phyloP scores from a whole-genome alignment of 2,797 vertebrate genomes.

The Petrocephalus sullivani region DNA sequence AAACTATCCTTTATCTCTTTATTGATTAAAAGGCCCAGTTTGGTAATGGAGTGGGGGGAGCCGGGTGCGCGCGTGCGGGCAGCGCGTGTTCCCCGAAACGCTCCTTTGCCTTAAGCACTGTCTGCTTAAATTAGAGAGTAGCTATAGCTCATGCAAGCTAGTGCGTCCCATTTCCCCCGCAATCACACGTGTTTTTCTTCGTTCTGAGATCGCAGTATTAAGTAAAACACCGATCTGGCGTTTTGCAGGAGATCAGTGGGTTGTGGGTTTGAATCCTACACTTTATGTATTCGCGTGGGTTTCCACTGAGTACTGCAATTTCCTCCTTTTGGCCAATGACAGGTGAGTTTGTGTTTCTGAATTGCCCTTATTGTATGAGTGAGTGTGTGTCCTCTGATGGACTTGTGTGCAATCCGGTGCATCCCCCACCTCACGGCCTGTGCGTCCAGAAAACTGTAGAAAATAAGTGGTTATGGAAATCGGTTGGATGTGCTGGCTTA shows the following conservation, averaged over 20 bases:
- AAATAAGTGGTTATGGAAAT: background rate
- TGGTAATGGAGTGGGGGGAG: slow-evolving; percentile 59
- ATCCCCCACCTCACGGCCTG: background rate
- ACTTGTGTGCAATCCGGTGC: background rate
- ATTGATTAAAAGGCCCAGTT: slow-evolving; percentile 74
- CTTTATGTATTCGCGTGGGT: background rate
- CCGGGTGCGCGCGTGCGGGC: background rate
- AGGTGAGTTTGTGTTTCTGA: background rate
- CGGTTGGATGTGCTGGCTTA: background rate
- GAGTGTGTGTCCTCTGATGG: background rate
- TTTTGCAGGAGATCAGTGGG: slow-evolving; percentile 1
- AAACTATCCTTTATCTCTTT: slow-evolving; percentile 77
- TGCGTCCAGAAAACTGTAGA: background rate
- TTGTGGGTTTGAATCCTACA: background rate
- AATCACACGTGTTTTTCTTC: background rate
- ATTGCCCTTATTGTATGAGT: background rate
- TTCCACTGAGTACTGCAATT: background rate
- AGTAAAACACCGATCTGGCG: background rate
- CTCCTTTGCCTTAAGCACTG: background rate
- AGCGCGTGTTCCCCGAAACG: background rate
- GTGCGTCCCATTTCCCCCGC: background rate
- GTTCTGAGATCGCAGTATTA: background rate
- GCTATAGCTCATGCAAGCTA: background rate
- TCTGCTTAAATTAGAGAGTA: background rate
- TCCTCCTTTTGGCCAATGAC: background rate